Base-by-base conservation (phyloP, 2,797 vertebrate species). In the Ctenopoma kingsleyae region DNA sequence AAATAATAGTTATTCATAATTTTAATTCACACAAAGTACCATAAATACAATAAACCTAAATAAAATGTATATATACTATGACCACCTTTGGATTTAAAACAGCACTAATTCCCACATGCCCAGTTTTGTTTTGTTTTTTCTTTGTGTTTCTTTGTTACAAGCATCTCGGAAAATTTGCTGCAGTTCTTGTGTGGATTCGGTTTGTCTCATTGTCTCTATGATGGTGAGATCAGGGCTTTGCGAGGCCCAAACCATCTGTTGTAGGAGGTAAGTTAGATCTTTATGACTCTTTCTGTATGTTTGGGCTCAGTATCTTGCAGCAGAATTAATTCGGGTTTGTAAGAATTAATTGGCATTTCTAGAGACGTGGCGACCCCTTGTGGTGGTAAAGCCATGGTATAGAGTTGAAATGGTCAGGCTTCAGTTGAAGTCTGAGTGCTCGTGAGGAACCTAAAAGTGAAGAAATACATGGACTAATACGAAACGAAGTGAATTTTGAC, bases 361-460 rank as follows among this genome's bases (percentile, higher is more conserved):
- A 47, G 59, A 55, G 76, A 40, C 0, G 36, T 69, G 46, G 12
- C 19, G 25, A 65, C 79, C 79, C 73, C 87, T 87, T n/a, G 74
- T 82, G 90, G 66, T 1, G 0, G 0, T 52, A 19, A 41, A 38
- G 19, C 4, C 20, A 6, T 27, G 66, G 0, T 67, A 62, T 81
- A 76, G 1, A 32, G 9, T 47, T 55, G 10, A 32, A 44, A 38
- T 17, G 9, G 15, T 3, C 0, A 13, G 9, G 3, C 16, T 48
- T 49, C 9, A 13, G 30, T 55, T 36, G 9, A 15, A 50, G 15
- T 49, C 27, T 53, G 11, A 47, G 6, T 11, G 49, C 57, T n/a
- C 15, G 36, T 11, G 12, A 7, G 27, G 12, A 50, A 41, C 5
- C 15, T 32, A 32, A 32, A 6, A 32, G 9, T 32, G 9, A 1